These are phyloP conservation scores for Heliconius hewitsoni DNA, from an alignment of 1,140 invertebrate species.

Conservation along the genomic window DNA sequence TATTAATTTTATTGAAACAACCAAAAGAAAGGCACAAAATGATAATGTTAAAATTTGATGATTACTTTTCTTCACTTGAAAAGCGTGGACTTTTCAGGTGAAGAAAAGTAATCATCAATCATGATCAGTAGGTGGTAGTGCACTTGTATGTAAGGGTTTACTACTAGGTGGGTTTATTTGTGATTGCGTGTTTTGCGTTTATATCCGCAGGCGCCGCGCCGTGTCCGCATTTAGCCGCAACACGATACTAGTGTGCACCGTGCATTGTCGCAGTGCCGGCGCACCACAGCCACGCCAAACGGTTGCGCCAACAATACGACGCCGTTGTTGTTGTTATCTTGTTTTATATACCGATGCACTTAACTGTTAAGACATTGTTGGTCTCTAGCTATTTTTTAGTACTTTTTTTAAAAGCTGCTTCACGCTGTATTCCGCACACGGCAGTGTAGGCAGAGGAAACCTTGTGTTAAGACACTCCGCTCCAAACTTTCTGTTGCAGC, in stretches of 20 bases:
- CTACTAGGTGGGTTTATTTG: constrained; percentile 27
- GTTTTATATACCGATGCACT: constrained; percentile 32
- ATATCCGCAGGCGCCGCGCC: constrained; percentile 58
- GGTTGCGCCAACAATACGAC: constrained; percentile 63
- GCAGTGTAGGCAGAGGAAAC: too few relatives aligned
- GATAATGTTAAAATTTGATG: background rate
- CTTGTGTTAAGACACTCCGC: too few relatives aligned
- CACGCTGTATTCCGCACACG: too few relatives aligned
- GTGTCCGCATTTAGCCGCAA: constrained; percentile 70
- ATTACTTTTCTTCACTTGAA: background rate
- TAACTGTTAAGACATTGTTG: background rate
- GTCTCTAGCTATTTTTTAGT: background rate
- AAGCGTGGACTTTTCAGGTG: background rate
- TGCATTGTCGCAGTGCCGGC: constrained; percentile 42
- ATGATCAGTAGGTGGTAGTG: background rate
- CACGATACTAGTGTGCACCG: constrained; percentile 59
- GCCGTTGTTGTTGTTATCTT: constrained; percentile 43
- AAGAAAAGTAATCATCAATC: too few relatives aligned
- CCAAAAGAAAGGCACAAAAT: too few relatives aligned
- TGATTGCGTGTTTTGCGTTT: constrained; percentile 56
- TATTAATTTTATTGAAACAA: too few relatives aligned
- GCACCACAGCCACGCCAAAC: constrained; percentile 44
- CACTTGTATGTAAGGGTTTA: background rate
- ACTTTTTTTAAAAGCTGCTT: background rate
- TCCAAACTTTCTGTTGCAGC: too few relatives aligned